Percentiles rank a stretch among this genome's conserved stretches.
Conservation (phyloP, 1,140 invertebrate species). For the Drosophila asahinai region DNA sequence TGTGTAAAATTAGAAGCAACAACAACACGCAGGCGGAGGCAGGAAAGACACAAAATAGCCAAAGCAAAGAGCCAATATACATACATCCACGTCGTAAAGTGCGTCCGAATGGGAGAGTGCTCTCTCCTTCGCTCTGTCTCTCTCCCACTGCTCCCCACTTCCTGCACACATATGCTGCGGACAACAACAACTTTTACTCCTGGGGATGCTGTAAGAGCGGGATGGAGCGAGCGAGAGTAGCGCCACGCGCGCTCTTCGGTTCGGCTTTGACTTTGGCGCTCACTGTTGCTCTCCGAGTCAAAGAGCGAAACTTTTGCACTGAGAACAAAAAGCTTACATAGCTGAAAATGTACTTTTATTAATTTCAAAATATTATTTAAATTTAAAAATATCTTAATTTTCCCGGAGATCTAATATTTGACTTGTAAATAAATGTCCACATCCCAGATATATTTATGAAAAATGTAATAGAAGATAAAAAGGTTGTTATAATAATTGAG, state of each 20-base stretch:
- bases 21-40: slow-evolving; percentile 34
- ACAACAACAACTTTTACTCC: slow-evolving; percentile 54
- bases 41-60: slow-evolving; percentile 75
- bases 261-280: slow-evolving; percentile 21
- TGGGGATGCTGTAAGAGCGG: slow-evolving; percentile 71
- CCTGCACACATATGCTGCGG: slow-evolving; percentile 73
- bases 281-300: slow-evolving; percentile 18
- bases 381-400: no score
- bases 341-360: neutral
- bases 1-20: slow-evolving; percentile 76
- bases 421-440: no score
- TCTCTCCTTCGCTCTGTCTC: slow-evolving; percentile 15
- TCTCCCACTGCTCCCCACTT: slow-evolving; percentile 41
- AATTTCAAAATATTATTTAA: neutral
- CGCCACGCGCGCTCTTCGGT: slow-evolving; percentile 11
- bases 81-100: slow-evolving; percentile 65
- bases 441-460: no score
- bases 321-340: neutral
- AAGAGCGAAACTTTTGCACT: slow-evolving; percentile 22
- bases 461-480: no score
- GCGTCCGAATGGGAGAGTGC: slow-evolving; percentile 44
- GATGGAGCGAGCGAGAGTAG: slow-evolving; percentile 27
- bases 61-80: slow-evolving; percentile 52
- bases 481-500: no score
- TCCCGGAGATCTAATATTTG: no score